Evolutionary conservation across 2,113 vertebrate genomes (phyloP).

Genomic region (Microcebus tavaratra): DNA sequence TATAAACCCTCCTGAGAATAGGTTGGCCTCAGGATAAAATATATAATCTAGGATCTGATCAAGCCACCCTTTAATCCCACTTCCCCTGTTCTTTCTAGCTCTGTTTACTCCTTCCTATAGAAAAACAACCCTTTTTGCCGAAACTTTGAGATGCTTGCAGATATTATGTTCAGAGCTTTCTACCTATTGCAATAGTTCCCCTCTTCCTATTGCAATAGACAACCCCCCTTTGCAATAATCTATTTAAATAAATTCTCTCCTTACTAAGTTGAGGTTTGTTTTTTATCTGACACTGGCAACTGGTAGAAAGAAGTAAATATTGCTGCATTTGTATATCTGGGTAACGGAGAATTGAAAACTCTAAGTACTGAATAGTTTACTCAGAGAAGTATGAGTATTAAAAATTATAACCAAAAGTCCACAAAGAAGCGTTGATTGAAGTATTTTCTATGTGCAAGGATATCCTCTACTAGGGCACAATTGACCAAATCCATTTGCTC

Average conservation of each 20-base stretch:
- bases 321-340: neutral
- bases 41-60: neutral
- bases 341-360: neutral
- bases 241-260: neutral
- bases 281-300: neutral
- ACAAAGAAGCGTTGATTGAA: neutral
- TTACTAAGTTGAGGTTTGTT: neutral
- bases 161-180: neutral
- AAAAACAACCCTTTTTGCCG: neutral
- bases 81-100: neutral
- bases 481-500: neutral
- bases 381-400: neutral
- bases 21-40: neutral
- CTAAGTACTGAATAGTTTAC: neutral
- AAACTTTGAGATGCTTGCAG: neutral
- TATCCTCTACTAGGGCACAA: neutral
- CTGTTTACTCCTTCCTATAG: neutral
- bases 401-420: neutral
- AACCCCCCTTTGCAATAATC: neutral
- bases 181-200: neutral
- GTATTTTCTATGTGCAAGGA: neutral
- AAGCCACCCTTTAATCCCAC: neutral
- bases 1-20: neutral
- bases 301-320: conserved; percentile 13
- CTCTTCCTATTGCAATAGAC: neutral